Evolutionary conservation across 1,140 invertebrate genomes (phyloP).

Genomic region (Drosophila kanapiae): DNA sequence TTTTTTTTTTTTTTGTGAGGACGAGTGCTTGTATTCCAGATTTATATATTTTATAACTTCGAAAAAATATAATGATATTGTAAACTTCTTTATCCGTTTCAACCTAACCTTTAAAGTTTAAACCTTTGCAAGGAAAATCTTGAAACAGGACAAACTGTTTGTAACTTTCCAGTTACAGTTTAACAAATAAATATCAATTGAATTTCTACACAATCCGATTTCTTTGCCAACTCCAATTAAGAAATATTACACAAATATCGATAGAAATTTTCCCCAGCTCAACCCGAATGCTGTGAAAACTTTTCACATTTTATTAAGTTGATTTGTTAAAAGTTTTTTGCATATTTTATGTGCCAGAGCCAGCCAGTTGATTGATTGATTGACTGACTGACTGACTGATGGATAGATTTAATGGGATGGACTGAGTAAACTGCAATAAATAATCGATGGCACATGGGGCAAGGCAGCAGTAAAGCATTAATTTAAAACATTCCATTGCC

Average conservation of each 20-base stretch:
- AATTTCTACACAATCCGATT: background rate
- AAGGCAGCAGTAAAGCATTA: constrained; percentile 51
- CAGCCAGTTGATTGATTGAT: constrained; percentile 37
- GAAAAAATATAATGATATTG: no score
- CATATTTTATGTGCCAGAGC: constrained; percentile 54
- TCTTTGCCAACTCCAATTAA: constrained; percentile 9
- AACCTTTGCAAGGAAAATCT: background rate
- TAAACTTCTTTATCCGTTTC: no score
- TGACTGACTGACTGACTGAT: constrained; percentile 32
- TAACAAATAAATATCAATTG: background rate
- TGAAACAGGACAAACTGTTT: background rate
- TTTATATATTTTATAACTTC: no score
- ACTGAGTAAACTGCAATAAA: constrained; percentile 53
- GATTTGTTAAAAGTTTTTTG: constrained; percentile 42
- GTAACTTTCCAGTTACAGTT: background rate
- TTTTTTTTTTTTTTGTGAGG: no score
- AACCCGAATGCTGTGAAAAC: constrained; percentile 21
- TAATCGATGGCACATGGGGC: constrained; percentile 62
- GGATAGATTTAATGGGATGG: constrained; percentile 40
- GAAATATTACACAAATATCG: constrained; percentile 5
- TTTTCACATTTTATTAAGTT: constrained; percentile 52
- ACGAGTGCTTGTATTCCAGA: no score
- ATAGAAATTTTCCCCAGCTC: background rate
- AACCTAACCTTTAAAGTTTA: background rate
- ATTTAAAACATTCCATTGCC: constrained; percentile 45